Evolutionary conservation across 2,113 vertebrate genomes (phyloP), one percentile per base, ranked within the genome.

Genomic region (Percina caprodes): DNA sequence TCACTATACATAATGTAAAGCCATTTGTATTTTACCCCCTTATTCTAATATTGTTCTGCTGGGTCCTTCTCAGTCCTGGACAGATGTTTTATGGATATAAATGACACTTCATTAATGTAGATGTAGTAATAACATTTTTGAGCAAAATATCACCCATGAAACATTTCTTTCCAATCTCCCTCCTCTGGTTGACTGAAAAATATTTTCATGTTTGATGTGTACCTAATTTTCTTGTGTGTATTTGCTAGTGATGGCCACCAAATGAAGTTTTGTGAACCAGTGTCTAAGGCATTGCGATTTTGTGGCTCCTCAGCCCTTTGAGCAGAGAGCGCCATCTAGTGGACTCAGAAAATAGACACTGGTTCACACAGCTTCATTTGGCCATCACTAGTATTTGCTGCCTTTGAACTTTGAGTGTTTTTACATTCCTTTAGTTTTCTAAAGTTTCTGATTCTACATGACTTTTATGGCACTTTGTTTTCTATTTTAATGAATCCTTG

Each of bases 361-460:
- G 30, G 2, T 30, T 30, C 4, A 30, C 30, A 30, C 3, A 30
- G 30, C 30, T 30, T 30, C 30, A 30, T 30, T 30, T 30, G 30
- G 30, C 30, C 30, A 3, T 30, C 30, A 30, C 30, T 30, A 3
- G 12, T 6, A 11, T 65, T 45, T 45, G 33, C 60, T 75, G 60
- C 35, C 23, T 55, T 63, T 45, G n/a, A 55, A 5, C 49, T 42
- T 5, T 61, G 19, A n/a, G 45, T 42, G 26, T 23, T 18, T 62
- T 68, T 51, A 24, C 62, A 63, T 77, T 80, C 58, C 24, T 18
- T 12, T 70, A 35, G 4, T 33, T 23, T 74, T 30, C 21, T 45
- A 14, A n/a, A n/a, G 59, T 82, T 33, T 51, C 6, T 59, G 54
- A 79, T 52, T 5, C 2, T 16, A 69, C 1, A 16, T 77, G 2